A percentile compares a stretch with the other conserved stretches of the same genome.
These are phyloP conservation scores for Charanyca ferruginea DNA, from an alignment of 2,888 invertebrate species.

Conservation along the genomic window DNA sequence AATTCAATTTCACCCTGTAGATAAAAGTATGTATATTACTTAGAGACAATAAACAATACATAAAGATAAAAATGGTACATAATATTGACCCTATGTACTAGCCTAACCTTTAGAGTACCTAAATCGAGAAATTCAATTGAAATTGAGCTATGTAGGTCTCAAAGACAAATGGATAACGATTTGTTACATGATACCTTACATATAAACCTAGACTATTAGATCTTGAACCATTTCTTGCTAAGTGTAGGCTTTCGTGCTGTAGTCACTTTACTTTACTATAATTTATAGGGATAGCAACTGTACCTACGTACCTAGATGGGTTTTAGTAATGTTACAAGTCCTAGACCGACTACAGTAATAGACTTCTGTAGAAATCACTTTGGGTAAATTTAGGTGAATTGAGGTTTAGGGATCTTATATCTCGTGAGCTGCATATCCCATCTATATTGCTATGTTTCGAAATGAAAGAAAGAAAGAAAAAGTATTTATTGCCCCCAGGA, in stretches of 20 bases:
- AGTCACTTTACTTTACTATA: slow-evolving; percentile 6
- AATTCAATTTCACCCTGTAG: too few relatives aligned
- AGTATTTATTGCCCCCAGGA: too few relatives aligned
- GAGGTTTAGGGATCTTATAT: too few relatives aligned
- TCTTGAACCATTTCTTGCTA: slow-evolving; percentile 6
- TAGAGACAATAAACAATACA: background rate
- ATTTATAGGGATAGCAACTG: background rate
- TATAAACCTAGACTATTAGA: background rate
- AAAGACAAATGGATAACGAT: slow-evolving; percentile 46
- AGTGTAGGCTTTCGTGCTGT: slow-evolving; percentile 15
- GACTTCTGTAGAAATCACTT: too few relatives aligned
- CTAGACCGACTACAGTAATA: too few relatives aligned
- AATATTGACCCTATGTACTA: slow-evolving; percentile 15
- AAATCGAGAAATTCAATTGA: slow-evolving; percentile 45
- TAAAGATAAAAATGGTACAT: slow-evolving; percentile 12
- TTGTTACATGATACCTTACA: slow-evolving; percentile 24
- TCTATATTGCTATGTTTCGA: too few relatives aligned
- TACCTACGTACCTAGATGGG: background rate
- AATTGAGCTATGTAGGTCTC: slow-evolving; percentile 38
- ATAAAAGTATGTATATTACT: background rate
- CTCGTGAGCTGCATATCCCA: too few relatives aligned
- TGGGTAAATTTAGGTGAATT: too few relatives aligned
- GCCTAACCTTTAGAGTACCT: slow-evolving; percentile 3
- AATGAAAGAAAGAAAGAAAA: too few relatives aligned
- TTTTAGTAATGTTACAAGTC: background rate